phyloP scores from a whole-genome alignment of 2,113 vertebrate genomes.

The Hemiscyllium ocellatum region DNA sequence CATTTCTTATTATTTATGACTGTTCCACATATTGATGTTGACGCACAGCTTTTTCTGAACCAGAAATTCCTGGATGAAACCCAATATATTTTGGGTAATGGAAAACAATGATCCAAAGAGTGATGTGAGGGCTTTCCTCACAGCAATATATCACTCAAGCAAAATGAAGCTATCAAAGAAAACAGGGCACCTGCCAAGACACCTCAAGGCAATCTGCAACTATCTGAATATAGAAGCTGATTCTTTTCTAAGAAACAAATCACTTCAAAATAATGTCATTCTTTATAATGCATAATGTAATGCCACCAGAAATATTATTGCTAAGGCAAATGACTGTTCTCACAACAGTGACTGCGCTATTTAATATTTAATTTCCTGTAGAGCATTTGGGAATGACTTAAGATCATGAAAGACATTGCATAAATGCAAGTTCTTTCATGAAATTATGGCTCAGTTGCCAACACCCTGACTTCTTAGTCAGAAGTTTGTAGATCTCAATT shows the following conservation, averaged over 20 bases:
- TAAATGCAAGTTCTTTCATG: neutral
- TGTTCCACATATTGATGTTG: conserved; percentile 32
- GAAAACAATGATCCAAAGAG: conserved; percentile 8
- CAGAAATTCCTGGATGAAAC: neutral
- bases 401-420: neutral
- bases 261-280: neutral
- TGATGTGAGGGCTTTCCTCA: conserved; percentile 6
- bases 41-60: neutral
- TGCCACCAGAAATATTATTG: neutral
- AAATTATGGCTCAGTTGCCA: neutral
- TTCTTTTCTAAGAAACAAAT: neutral
- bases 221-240: neutral
- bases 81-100: conserved; percentile 28
- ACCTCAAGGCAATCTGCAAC: neutral
- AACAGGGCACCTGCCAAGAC: neutral
- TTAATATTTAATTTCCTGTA: neutral
- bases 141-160: neutral
- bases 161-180: neutral
- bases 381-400: neutral
- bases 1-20: conserved; percentile 28
- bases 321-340: neutral
- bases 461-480: neutral
- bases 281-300: neutral
- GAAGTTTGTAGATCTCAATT: neutral
- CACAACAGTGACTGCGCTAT: neutral